These are phyloP conservation scores for Pelecanoides urinatrix DNA, from an alignment of 2,113 vertebrate species.

Conservation along the genomic window DNA sequence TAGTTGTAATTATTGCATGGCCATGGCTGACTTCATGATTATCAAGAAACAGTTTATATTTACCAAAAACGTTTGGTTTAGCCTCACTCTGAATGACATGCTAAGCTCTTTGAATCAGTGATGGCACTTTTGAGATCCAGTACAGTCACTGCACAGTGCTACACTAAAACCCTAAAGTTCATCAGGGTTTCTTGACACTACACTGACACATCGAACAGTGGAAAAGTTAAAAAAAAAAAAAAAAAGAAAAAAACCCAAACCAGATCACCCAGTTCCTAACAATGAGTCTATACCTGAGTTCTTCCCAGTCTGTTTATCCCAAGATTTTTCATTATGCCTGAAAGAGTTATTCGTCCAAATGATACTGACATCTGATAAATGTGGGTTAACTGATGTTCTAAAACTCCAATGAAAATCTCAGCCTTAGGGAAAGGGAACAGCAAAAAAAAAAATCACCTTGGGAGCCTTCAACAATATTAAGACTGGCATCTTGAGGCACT, in stretches of 20 bases:
- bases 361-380: background rate
- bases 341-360: background rate
- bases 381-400: background rate
- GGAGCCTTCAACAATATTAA: slow-evolving; percentile 4
- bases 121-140: background rate
- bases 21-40: background rate
- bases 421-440: background rate
- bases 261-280: background rate
- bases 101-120: background rate
- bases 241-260: background rate
- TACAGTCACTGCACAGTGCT: background rate
- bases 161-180: background rate
- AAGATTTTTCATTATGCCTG: background rate
- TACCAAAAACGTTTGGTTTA: background rate
- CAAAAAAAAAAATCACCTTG: background rate
- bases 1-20: background rate
- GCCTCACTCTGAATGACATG: background rate
- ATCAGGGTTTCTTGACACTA: background rate
- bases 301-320: background rate
- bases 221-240: background rate
- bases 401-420: background rate
- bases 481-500: background rate
- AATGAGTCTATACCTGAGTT: background rate
- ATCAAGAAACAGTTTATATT: background rate
- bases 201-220: background rate